Percentiles rank a stretch among this genome's conserved stretches.
Conservation (phyloP, 2,113 vertebrate genomes). For the Grantiella picta region DNA sequence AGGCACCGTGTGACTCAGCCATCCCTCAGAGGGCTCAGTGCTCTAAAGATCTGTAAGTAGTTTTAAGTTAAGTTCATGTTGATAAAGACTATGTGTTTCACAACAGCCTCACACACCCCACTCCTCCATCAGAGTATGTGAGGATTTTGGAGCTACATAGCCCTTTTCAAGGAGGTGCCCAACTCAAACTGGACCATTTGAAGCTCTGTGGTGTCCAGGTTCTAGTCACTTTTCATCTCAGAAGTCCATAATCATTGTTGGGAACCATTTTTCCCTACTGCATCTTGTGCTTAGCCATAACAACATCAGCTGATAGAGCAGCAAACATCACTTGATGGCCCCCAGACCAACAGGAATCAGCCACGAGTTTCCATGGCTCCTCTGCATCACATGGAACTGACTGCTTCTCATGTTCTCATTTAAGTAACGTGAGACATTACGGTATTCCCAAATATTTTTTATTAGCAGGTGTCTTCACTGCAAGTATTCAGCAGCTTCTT, state of each 20-base stretch:
- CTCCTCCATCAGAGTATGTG: background rate
- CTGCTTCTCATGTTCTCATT: background rate
- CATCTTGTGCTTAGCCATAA: background rate
- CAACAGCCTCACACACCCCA: rapidly evolving
- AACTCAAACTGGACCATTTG: too few species aligned
- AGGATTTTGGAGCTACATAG: rapidly evolving
- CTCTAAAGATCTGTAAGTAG: background rate
- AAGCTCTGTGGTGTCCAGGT: background rate
- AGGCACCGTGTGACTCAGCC: background rate
- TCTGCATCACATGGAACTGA: background rate
- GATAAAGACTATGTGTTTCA: background rate
- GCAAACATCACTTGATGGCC: background rate
- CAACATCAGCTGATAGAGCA: background rate
- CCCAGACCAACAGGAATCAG: rapidly evolving
- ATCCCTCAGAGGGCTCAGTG: background rate
- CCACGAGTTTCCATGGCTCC: background rate
- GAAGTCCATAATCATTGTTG: background rate
- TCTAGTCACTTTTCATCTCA: background rate
- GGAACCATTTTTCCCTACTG: background rate
- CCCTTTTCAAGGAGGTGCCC: background rate
- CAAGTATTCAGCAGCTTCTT: background rate
- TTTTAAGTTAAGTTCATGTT: background rate
- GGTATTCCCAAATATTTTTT: background rate
- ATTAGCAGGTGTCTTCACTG: background rate
- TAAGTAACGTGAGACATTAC: background rate